These are phyloP conservation scores for Podarcis raffonei DNA, from an alignment of 2,113 vertebrate species.

Conservation along the genomic window DNA sequence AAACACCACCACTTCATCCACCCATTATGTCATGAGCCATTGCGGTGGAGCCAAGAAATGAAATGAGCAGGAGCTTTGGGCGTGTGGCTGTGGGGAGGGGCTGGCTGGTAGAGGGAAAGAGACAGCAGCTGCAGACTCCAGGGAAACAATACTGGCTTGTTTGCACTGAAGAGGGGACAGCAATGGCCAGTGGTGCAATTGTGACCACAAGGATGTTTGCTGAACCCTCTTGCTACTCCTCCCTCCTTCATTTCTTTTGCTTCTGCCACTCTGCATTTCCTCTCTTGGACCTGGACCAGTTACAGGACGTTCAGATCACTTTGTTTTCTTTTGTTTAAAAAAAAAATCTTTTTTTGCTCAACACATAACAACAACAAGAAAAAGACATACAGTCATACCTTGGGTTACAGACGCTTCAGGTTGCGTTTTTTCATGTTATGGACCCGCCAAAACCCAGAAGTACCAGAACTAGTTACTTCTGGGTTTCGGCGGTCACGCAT, in stretches of 20 bases:
- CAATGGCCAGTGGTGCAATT: not conserved
- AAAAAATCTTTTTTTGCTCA: too few species aligned
- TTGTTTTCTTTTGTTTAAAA: too few species aligned
- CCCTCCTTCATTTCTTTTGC: not conserved
- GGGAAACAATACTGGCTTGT: conserved; percentile 42
- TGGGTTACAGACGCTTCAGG: too few species aligned
- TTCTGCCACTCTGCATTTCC: not conserved
- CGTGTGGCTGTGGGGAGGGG: not conserved
- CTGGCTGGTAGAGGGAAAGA: not conserved
- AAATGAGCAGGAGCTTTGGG: conserved; percentile 12
- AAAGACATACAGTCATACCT: too few species aligned
- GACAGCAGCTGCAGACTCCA: conserved; percentile 30
- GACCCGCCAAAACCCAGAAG: too few species aligned
- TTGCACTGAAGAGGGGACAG: not conserved
- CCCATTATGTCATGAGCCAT: conserved; percentile 19
- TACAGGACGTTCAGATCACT: not conserved
- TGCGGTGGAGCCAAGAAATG: conserved; percentile 17
- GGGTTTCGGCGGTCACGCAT: too few species aligned
- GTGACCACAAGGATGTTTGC: not conserved
- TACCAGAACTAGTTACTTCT: too few species aligned
- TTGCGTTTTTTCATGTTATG: too few species aligned
- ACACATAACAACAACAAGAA: too few species aligned
- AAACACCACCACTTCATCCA: not conserved
- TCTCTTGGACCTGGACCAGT: conserved; percentile 15
- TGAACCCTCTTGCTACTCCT: not conserved